A percentile compares a stretch with the other conserved stretches of the same genome.
These are phyloP conservation scores for Condylura cristata DNA, from an alignment of 2,113 vertebrate genomes.

Conservation along the genomic window DNA sequence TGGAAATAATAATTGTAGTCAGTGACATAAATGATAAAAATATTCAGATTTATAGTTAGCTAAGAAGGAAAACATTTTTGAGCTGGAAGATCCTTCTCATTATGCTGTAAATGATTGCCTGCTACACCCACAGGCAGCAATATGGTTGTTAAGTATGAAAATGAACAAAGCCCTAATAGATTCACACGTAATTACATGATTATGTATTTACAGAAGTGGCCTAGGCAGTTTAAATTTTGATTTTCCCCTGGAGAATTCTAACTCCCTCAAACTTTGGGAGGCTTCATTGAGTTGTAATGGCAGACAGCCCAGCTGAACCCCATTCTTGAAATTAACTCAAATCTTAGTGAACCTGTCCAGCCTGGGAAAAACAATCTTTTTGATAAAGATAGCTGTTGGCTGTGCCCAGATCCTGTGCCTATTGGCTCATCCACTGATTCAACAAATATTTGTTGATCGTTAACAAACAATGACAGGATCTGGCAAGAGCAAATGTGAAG, in stretches of 20 bases:
- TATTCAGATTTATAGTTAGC: neutral
- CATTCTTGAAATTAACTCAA: neutral
- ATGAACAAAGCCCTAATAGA: neutral
- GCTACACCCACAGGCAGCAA: neutral
- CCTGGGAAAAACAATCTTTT: neutral
- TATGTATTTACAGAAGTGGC: neutral
- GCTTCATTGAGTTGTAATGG: neutral
- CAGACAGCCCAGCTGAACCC: neutral
- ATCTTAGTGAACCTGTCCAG: neutral
- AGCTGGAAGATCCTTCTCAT: neutral
- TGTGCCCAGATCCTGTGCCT: neutral
- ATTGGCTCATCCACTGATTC: neutral
- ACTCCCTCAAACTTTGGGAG: neutral
- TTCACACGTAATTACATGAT: neutral
- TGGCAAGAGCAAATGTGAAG: neutral
- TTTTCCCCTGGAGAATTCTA: neutral
- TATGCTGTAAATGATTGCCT: accelerated
- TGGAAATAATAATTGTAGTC: neutral
- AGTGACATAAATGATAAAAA: neutral
- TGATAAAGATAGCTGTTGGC: neutral
- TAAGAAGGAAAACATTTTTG: neutral
- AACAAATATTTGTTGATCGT: neutral
- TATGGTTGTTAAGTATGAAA: neutral
- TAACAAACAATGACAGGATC: neutral
- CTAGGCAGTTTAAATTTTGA: neutral